Base-by-base conservation (phyloP, 2,113 vertebrate species). In the Gila orcuttii region DNA sequence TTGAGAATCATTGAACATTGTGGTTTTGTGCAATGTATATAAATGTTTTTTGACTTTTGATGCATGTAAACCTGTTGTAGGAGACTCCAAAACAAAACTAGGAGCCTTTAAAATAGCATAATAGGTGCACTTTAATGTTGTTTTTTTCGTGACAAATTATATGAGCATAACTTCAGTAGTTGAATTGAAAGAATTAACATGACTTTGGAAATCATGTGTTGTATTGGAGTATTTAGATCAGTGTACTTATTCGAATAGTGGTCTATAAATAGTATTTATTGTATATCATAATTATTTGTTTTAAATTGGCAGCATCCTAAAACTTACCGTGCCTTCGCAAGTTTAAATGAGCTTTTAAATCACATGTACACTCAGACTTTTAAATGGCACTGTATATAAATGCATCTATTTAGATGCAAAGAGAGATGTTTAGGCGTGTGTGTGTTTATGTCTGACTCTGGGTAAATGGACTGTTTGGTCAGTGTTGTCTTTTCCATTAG, bases 401-500 rank as follows among this genome's bases (percentile, higher is more conserved):
- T 28, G 45, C 47, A 28, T 42, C 12, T 78, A 25, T 68, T 76
- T 85, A 52, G 60, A 78, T 85, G 84, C 50, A 55, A 11, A 23
- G 21, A 25, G 60, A 52, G 47, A 33, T 52, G 74, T 36, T 47
- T 78, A 52, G 45, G 39, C 11, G 3, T 79, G 52, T 39, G 1
- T 50, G 21, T 85, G 79, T 80, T 80, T 66, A 80, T 64, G n/a
- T 57, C 52, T 52, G 69, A 17, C 33, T 39, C 28, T 60, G 59
- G 19, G 39, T 66, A 69, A 71, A 71, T 57, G 71, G 69, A 28
- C 31, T 39, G 33, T 21, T 47, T 75, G 52, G 36, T 42, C 52
- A 57, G 33, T 21, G 57, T 28, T 62, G 78, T 80, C 55, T 79
- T 81, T 81, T 31, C 59, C 79, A 81, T 64, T 66, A 64, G 39